phyloP scores from a whole-genome alignment of 2,113 vertebrate species.

The Vulpes ferrilata region DNA sequence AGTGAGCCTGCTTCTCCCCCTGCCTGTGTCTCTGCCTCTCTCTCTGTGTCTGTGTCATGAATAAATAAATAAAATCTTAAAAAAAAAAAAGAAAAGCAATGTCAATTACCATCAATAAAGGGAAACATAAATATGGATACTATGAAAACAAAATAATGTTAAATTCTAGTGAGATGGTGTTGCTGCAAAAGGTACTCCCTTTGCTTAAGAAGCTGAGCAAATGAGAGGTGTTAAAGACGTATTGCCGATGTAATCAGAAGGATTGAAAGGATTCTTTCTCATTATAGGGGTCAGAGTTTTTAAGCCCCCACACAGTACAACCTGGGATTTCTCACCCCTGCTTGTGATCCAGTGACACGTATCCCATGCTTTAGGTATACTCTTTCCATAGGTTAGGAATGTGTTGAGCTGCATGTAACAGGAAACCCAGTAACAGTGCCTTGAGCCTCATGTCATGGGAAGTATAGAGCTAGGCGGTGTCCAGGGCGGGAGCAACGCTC shows the following conservation, averaged over 20 bases:
- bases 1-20: neutral
- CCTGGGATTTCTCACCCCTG: neutral
- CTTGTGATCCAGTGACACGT: neutral
- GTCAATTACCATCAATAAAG: neutral
- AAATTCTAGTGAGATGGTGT: neutral
- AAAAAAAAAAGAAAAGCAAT: neutral
- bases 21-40: neutral
- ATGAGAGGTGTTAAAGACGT: neutral
- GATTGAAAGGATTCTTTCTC: neutral
- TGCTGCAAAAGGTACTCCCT: neutral
- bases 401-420: neutral
- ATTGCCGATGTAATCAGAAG: neutral
- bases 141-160: neutral
- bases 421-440: neutral
- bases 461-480: neutral
- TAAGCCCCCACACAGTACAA: neutral
- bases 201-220: neutral
- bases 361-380: neutral
- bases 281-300: neutral
- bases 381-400: neutral
- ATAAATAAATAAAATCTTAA: neutral
- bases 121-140: neutral
- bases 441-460: neutral
- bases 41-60: neutral
- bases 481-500: neutral